A percentile compares a stretch with the other conserved stretches of the same genome.
phyloP scores from a whole-genome alignment of 2,113 vertebrate genomes.

The Ctenomys sociabilis region DNA sequence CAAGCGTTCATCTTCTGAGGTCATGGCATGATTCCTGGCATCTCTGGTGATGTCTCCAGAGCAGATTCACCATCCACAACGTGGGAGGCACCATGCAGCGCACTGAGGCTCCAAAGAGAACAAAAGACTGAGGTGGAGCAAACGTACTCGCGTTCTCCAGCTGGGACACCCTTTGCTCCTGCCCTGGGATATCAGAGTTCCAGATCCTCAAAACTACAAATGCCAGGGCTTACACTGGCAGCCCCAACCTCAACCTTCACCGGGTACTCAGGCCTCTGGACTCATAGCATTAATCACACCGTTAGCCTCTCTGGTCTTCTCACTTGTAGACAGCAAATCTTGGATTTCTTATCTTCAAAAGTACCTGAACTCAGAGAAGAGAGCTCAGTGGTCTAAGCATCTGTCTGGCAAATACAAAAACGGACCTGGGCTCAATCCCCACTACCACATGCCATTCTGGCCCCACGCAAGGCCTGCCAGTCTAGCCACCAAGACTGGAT shows the following conservation, averaged over 20 bases:
- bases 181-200: background rate
- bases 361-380: background rate
- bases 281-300: background rate
- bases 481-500: too few species aligned
- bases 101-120: too few species aligned
- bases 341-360: background rate
- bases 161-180: background rate
- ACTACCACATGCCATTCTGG: too few species aligned
- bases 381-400: too few species aligned
- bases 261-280: background rate
- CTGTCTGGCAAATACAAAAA: too few species aligned
- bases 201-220: background rate
- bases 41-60: background rate
- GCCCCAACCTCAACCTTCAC: background rate
- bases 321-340: background rate
- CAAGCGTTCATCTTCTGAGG: background rate
- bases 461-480: too few species aligned
- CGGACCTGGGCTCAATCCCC: too few species aligned
- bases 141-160: background rate
- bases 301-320: background rate
- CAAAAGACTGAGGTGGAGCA: background rate
- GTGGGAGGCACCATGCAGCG: rapidly evolving
- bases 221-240: background rate
- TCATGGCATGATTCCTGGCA: background rate
- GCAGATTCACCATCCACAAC: background rate